Base-by-base conservation (phyloP, 2,888 invertebrate species). In the Mellilla xanthometata region DNA sequence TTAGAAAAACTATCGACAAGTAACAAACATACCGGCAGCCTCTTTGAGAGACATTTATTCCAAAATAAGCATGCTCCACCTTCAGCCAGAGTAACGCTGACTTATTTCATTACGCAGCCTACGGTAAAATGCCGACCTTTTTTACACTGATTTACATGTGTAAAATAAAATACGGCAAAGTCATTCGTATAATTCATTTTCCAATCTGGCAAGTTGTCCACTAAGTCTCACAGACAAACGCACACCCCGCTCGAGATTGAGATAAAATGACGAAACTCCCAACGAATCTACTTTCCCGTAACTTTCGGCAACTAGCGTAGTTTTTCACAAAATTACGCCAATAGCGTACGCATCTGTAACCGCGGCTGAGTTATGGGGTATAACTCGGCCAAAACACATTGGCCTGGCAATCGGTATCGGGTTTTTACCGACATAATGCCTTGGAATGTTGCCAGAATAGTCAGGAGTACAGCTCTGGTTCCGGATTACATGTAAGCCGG, bases 371-470 rank as follows among this genome's bases (percentile, higher is more conserved):
- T 62, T 55, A 65, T 60, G 36, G 49, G 42, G 53, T 51, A 56
- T 62, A 61, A 62, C 53, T 56, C 58, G 45, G 66, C 64, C 68
- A 65, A 65, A 69, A 70, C 61, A 58, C 62, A 60, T 61, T 58
- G 67, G 65, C 60, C 58, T 59, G 64, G 65, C 60, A 58, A 68
- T 69, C 56, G 66, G 64, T 44, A 42, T 24, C 6, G 28, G 38
- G 43, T 54, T 56, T 56, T 48, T 24, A 41, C 46, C 23, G 30
- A 8, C 31, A 33, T 43, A 45, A 52, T 43, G 39, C 28, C 13
- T 30, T 58, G 58, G 58, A 53, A 12, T 36, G 30, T 19, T 43
- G 51, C 58, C 58, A 58, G 49, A 26, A 32, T 46, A 8, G 33
- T 27, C 44, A 27, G 44, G 38, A 8, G 38, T 50, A 50, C 32